phyloP scores from a whole-genome alignment of 1,140 invertebrate species.

The Aleiodes sp. region DNA sequence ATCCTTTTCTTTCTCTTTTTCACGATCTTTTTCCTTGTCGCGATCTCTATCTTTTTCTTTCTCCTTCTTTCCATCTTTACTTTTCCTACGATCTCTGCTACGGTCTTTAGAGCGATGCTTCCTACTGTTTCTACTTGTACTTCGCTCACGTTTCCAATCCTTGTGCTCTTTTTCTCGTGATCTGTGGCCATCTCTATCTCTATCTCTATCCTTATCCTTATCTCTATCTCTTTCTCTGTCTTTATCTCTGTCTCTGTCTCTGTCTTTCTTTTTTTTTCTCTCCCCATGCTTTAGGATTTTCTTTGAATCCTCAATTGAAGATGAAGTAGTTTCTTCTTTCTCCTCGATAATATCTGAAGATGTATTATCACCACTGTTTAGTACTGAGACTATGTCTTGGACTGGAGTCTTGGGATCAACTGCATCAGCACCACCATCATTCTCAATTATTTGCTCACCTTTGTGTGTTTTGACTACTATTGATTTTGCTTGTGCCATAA shows the following conservation, averaged over 20 bases:
- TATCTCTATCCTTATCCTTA: conserved; percentile 38
- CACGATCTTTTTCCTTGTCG: conserved; percentile 52
- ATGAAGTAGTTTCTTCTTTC: conserved; percentile 42
- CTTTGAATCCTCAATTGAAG: conserved; percentile 34
- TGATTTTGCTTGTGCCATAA: conserved; percentile 80
- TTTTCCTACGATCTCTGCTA: conserved; percentile 53
- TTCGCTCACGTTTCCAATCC: conserved; percentile 49
- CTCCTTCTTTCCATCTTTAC: conserved; percentile 52
- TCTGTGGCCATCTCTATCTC: conserved; percentile 34
- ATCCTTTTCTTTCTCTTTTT: conserved; percentile 49
- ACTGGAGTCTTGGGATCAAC: conserved; percentile 73
- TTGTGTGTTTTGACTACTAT: conserved; percentile 94
- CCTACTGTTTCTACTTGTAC: conserved; percentile 45
- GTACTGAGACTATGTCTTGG: conserved; percentile 71
- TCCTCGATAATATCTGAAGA: conserved; percentile 40
- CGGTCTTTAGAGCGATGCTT: conserved; percentile 54
- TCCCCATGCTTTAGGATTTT: conserved; percentile 27
- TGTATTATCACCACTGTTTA: conserved; percentile 64
- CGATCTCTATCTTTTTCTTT: conserved; percentile 52
- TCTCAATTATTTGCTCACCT: conserved; percentile 82
- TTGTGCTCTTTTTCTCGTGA: conserved; percentile 45
- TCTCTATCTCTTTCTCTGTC: conserved; percentile 46
- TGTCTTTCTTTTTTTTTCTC: conserved; percentile 42
- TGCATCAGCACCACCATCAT: conserved; percentile 65
- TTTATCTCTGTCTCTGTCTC: conserved; percentile 44